Evolutionary conservation across 2,113 vertebrate genomes (phyloP).

Genomic region (Cololabis saira): DNA sequence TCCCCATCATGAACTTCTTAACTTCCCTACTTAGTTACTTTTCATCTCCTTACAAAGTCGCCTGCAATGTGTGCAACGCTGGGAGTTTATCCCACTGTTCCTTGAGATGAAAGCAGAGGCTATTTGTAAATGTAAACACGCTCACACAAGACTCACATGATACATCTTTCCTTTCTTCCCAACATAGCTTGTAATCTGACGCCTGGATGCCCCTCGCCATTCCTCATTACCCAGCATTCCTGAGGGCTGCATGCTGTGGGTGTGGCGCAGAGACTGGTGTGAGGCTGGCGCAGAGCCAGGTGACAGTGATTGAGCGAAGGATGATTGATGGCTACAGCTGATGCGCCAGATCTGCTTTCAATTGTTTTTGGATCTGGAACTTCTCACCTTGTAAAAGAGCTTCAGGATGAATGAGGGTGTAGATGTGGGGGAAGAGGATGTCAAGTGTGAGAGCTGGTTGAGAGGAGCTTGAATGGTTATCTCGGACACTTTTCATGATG

Average conservation of each 20-base stretch:
- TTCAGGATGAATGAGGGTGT: constrained; percentile 44
- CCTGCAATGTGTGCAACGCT: constrained; percentile 38
- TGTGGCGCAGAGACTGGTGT: constrained; percentile 50
- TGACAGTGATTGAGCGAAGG: constrained; percentile 78
- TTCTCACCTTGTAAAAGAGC: constrained; percentile 85
- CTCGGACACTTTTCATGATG: neutral
- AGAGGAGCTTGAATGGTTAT: constrained; percentile 21
- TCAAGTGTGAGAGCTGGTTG: constrained; percentile 42
- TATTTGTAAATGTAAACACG: constrained; percentile 61
- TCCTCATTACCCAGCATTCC: constrained; percentile 79
- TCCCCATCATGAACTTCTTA: constrained; percentile 27
- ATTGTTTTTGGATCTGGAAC: constrained; percentile 75
- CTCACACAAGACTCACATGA: constrained; percentile 43
- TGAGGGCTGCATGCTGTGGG: constrained; percentile 67
- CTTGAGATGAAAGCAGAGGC: constrained; percentile 51
- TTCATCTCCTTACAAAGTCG: constrained; percentile 34
- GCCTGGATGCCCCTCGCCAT: constrained; percentile 61
- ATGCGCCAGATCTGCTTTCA: constrained; percentile 76
- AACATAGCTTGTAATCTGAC: constrained; percentile 69
- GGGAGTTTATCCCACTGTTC: constrained; percentile 29
- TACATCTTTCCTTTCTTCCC: constrained; percentile 66
- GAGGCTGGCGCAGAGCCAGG: constrained; percentile 52
- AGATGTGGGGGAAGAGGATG: constrained; percentile 35
- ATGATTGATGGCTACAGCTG: constrained; percentile 83
- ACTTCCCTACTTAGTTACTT: constrained; percentile 30